These are phyloP conservation scores for Aleiodes testaceus DNA, from an alignment of 2,888 invertebrate species.

Conservation along the genomic window DNA sequence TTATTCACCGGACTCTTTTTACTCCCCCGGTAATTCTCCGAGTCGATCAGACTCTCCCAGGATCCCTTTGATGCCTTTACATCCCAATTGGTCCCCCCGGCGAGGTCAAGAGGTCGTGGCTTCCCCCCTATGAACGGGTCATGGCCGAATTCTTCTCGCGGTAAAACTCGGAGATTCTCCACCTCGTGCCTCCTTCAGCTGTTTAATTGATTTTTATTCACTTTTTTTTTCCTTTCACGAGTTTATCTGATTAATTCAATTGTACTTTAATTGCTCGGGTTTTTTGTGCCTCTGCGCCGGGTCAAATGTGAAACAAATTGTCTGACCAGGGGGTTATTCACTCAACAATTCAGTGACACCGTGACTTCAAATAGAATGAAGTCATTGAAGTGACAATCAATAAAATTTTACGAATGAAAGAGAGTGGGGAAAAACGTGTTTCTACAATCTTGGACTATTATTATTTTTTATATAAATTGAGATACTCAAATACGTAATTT, in stretches of 20 bases:
- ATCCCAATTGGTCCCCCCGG: conserved; percentile 47
- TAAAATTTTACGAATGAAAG: too few species aligned
- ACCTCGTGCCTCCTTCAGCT: conserved; percentile 22
- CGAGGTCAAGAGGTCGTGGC: conserved; percentile 49
- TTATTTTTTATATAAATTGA: too few species aligned
- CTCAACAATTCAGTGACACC: too few species aligned
- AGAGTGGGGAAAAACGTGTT: too few species aligned
- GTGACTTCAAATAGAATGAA: too few species aligned
- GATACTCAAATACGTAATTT: too few species aligned
- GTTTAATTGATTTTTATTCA: conserved; percentile 35
- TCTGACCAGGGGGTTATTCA: too few species aligned
- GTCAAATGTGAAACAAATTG: conserved; percentile 17
- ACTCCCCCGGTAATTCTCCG: neutral
- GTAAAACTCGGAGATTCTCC: conserved; percentile 38
- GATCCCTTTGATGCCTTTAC: conserved; percentile 40
- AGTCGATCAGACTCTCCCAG: conserved; percentile 39
- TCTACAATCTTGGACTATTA: too few species aligned
- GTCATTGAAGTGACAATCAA: too few species aligned
- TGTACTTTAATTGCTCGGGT: neutral
- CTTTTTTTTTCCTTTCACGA: conserved; percentile 9
- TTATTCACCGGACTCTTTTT: neutral
- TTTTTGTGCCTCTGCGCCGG: conserved; percentile 7
- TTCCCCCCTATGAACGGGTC: conserved; percentile 44
- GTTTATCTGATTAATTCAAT: neutral
- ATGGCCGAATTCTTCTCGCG: conserved; percentile 51